These are phyloP conservation scores for Acanthosepion lycidas DNA, from an alignment of 2,888 invertebrate genomes.

Conservation along the genomic window DNA sequence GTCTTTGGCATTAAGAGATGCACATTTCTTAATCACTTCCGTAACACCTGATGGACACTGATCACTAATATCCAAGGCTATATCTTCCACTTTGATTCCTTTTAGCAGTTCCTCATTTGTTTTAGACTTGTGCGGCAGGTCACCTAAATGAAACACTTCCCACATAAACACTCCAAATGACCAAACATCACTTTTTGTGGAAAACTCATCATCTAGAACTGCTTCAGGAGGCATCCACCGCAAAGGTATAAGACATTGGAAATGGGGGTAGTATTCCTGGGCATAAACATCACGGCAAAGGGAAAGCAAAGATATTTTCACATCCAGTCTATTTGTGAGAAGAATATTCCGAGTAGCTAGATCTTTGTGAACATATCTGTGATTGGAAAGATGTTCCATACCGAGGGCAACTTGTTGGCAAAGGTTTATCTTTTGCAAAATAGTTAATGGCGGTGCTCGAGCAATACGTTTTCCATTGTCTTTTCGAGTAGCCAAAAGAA, in stretches of 20 bases:
- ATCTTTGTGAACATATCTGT: slow-evolving; percentile 90
- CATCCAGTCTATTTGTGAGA: slow-evolving; percentile 84
- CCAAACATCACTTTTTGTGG: slow-evolving; percentile 94
- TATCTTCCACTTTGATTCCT: slow-evolving; percentile 62
- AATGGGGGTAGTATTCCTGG: slow-evolving; percentile 86
- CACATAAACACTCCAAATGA: slow-evolving; percentile 91
- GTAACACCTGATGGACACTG: slow-evolving; percentile 69
- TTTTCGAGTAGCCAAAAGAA: slow-evolving; percentile 75
- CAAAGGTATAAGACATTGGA: slow-evolving; percentile 83
- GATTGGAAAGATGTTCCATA: slow-evolving; percentile 85
- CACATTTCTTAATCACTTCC: slow-evolving; percentile 71
- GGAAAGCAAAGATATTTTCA: slow-evolving; percentile 87
- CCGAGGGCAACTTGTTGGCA: slow-evolving; percentile 84
- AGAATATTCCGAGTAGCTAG: slow-evolving; percentile 93
- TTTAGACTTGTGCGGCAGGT: slow-evolving; percentile 84
- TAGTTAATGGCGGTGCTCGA: slow-evolving; percentile 79
- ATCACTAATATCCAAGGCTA: slow-evolving; percentile 62
- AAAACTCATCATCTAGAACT: slow-evolving; percentile 90
- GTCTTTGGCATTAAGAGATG: slow-evolving; percentile 71
- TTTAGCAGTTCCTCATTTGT: slow-evolving; percentile 83
- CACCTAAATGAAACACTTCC: slow-evolving; percentile 89
- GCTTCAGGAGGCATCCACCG: slow-evolving; percentile 93
- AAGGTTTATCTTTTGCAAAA: slow-evolving; percentile 75
- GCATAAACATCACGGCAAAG: slow-evolving; percentile 87
- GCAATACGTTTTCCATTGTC: slow-evolving; percentile 78